Base-by-base conservation (phyloP, 2,888 invertebrate genomes). In the Brachyopa scutellaris region DNA sequence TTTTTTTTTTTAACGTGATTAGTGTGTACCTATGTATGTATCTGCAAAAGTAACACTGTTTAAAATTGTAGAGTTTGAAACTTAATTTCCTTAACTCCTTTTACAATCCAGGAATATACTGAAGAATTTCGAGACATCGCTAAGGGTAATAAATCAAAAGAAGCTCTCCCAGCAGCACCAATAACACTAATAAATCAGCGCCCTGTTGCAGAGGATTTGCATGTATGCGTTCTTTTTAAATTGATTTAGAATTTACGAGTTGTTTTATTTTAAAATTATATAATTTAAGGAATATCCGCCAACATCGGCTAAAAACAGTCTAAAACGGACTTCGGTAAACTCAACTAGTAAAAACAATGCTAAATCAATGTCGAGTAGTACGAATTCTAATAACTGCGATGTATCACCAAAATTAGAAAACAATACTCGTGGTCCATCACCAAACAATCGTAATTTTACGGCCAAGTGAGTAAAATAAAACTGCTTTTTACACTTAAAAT, bases 51-150 rank as follows among this genome's bases (percentile, higher is more conserved):
- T 26, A 3, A 6, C 26, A 5, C 26, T 26, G 3, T 26, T 26
- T 26, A 26, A 26, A 26, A 26, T 5, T 26, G 26, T 26, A 3
- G 3, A n/a, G n/a, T n/a, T n/a, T n/a, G n/a, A n/a, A n/a, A n/a
- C n/a, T n/a, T n/a, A n/a, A n/a, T n/a, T n/a, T n/a, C n/a, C 49
- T 62, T 26, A 45, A 40, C 31, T 74, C 23, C 70, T 1, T 33
- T 26, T 47, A 42, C 69, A 59, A 61, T 90, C 87, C 93, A 97
- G 97, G 97, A 97, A 92, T 97, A 97, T 93, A 97, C 96, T 87
- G 97, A 98, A 93, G 97, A 97, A 92, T 97, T 98, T 93, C 94
- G 97, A 89, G 97, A 97, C 93, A 98, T 98, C 92, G 96, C 97
- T 90, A 97, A 97, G 92, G 96, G 97, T 90, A 91, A 88, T 86